Percentiles rank a stretch among this genome's conserved stretches.
These are phyloP conservation scores for Hetaerina titia DNA, from an alignment of 2,888 invertebrate species.

Conservation along the genomic window DNA sequence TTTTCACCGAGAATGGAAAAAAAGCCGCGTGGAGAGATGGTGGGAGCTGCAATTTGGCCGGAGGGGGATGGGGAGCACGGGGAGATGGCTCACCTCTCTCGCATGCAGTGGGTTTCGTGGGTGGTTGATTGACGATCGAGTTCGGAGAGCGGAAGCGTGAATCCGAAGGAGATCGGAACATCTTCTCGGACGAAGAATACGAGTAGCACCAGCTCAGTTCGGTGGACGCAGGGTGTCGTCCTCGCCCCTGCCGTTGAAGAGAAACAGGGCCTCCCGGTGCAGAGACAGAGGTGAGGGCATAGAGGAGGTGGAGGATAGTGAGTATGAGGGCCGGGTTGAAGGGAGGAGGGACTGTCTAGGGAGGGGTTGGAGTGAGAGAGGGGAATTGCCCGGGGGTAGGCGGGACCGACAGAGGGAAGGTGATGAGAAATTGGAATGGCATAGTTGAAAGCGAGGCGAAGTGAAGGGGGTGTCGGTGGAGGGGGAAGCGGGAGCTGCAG, in stretches of 20 bases:
- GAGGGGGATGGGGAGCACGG: neutral
- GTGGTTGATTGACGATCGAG: too few species aligned
- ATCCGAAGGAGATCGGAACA: too few species aligned
- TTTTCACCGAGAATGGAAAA: neutral
- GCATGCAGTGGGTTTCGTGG: neutral
- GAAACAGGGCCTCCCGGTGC: too few species aligned
- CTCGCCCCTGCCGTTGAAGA: too few species aligned
- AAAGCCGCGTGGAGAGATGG: neutral
- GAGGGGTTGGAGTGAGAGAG: neutral
- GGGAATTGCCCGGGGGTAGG: neutral
- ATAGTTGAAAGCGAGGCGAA: neutral
- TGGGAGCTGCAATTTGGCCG: neutral
- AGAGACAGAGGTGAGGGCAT: too few species aligned
- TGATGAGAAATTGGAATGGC: constrained; percentile 25
- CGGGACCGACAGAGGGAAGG: neutral
- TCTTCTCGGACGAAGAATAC: too few species aligned
- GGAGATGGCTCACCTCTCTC: neutral
- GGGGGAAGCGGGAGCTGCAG: neutral
- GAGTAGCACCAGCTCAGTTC: too few species aligned
- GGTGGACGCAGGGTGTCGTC: too few species aligned
- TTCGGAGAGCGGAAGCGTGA: too few species aligned
- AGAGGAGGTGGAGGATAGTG: too few species aligned
- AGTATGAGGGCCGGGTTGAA: too few species aligned
- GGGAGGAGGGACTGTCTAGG: neutral
- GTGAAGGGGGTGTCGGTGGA: neutral